A percentile compares a stretch with the other conserved stretches of the same genome.
These are phyloP conservation scores for Hemitrygon akajei DNA, from an alignment of 2,797 vertebrate genomes.

Conservation along the genomic window DNA sequence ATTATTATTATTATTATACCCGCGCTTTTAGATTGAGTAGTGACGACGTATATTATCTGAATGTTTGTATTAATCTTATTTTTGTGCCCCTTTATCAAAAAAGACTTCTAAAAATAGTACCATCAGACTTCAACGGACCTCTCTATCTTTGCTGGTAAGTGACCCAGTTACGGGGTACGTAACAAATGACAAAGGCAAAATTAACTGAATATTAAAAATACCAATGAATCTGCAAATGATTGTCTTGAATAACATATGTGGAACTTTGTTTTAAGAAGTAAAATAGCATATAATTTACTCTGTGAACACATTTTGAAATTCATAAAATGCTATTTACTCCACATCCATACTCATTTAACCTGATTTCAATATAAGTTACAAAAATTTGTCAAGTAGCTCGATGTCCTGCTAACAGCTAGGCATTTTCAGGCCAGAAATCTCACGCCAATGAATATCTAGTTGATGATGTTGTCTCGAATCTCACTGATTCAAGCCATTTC, in stretches of 20 bases:
- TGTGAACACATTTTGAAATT: not conserved
- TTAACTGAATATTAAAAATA: not conserved
- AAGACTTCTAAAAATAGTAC: too few species aligned
- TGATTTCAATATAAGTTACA: not conserved
- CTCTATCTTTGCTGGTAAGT: too few species aligned
- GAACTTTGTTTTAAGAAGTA: not conserved
- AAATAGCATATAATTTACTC: not conserved
- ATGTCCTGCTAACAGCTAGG: not conserved
- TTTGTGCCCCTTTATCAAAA: too few species aligned
- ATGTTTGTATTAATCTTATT: too few species aligned
- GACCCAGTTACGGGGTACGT: too few species aligned
- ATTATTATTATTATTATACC: too few species aligned
- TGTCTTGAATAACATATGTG: not conserved
- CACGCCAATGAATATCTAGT: not conserved
- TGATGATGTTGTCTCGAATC: slow-evolving; percentile 34
- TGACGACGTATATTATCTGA: too few species aligned
- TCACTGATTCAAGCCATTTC: slow-evolving; percentile 39
- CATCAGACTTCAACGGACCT: too few species aligned
- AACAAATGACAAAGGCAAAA: not conserved
- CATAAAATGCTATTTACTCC: not conserved
- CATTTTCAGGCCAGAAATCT: not conserved
- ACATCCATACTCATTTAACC: not conserved
- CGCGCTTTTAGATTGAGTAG: too few species aligned
- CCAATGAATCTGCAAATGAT: not conserved
- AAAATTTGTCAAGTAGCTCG: not conserved